Percentiles rank a stretch among this genome's conserved stretches.
phyloP scores from a whole-genome alignment of 2,888 invertebrate genomes.

The Ferdinandea cuprea region DNA sequence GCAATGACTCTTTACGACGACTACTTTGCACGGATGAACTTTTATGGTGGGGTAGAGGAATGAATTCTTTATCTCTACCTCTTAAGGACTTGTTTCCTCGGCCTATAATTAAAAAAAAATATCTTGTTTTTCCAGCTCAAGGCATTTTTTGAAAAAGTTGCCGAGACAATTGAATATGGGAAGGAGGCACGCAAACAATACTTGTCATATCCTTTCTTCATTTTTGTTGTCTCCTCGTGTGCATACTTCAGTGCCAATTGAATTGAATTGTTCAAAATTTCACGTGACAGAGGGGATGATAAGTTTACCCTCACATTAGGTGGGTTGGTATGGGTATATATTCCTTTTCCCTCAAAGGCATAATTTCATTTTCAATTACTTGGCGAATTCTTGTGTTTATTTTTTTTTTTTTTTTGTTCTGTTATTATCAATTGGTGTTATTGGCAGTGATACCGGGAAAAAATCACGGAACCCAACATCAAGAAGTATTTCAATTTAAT shows the following conservation, averaged over 20 bases:
- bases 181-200: constrained; percentile 33
- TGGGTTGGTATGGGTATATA: not conserved
- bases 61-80: too few relatives aligned
- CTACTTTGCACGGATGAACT: constrained; percentile 2
- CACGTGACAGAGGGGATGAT: constrained; percentile 56
- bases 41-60: not conserved
- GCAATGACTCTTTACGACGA: constrained; percentile 21
- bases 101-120: constrained; percentile 14
- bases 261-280: constrained; percentile 67
- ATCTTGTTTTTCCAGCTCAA: constrained; percentile 19
- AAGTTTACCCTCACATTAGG: constrained; percentile 23
- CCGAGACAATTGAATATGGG: constrained; percentile 53
- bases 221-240: constrained; percentile 1
- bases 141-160: constrained; percentile 45
- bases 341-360: constrained; percentile 49
- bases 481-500: constrained; percentile 23
- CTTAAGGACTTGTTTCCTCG: constrained; percentile 1
- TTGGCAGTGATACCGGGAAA: constrained; percentile 25
- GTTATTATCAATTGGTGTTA: constrained; percentile 60
- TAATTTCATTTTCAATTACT: constrained; percentile 74
- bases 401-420: constrained; percentile 26
- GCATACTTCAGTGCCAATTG: constrained; percentile 49
- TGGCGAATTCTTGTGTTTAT: constrained; percentile 41
- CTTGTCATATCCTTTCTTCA: constrained; percentile 61
- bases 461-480: constrained; percentile 9